These are phyloP conservation scores for Zapornia atra DNA, from an alignment of 2,113 vertebrate species.

Conservation along the genomic window DNA sequence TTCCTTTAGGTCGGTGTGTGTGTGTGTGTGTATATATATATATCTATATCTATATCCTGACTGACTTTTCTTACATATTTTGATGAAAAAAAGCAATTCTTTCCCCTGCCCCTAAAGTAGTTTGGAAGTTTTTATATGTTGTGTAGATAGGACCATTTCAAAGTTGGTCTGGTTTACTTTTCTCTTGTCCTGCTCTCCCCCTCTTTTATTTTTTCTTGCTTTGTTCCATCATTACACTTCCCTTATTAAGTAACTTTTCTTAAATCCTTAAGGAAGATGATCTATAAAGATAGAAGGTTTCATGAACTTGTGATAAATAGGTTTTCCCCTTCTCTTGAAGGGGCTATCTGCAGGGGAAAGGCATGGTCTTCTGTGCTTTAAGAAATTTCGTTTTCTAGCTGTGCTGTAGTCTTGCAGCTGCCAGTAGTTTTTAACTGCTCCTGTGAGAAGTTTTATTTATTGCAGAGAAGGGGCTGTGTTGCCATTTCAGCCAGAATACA, in stretches of 20 bases:
- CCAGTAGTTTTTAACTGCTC: neutral
- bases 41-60: neutral
- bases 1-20: neutral
- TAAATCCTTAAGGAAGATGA: neutral
- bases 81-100: neutral
- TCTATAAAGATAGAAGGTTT: neutral
- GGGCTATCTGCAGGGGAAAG: neutral
- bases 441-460: neutral
- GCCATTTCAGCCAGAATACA: neutral
- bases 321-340: neutral
- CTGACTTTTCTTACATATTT: neutral
- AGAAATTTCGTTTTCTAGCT: neutral
- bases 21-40: accelerated
- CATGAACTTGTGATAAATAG: neutral
- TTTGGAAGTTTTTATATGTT: neutral
- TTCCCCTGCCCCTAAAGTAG: neutral
- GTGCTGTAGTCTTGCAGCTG: neutral
- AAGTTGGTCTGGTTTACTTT: neutral
- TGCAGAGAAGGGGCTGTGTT: neutral
- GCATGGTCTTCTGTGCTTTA: neutral
- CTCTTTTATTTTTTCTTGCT: neutral
- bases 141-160: neutral
- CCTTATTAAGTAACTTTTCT: neutral
- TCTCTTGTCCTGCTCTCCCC: neutral
- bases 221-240: neutral